A percentile compares a stretch with the other conserved stretches of the same genome.
Conservation (phyloP, 2,113 vertebrate genomes). For the Pao palembangensis region DNA sequence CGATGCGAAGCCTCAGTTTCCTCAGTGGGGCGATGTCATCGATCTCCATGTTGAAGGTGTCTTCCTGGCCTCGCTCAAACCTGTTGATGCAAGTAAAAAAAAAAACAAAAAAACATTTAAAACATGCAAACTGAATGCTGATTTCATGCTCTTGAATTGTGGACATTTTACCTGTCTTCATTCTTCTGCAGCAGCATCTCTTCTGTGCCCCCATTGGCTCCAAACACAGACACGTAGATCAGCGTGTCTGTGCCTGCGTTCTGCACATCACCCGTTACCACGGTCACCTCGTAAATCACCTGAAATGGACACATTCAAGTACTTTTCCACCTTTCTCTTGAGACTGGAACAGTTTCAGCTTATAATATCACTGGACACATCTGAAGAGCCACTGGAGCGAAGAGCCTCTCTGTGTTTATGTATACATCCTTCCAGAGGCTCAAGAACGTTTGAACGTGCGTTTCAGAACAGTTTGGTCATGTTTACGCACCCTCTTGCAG, state of each 20-base stretch:
- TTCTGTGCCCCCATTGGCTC: conserved; percentile 86
- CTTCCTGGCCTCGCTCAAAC: conserved; percentile 93
- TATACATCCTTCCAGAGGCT: neutral
- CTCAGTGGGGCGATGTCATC: conserved; percentile 88
- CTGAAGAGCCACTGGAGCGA: too few relatives aligned
- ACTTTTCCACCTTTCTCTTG: too few relatives aligned
- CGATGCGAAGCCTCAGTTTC: conserved; percentile 89
- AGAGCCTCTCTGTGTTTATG: too few relatives aligned
- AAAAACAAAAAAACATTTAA: neutral
- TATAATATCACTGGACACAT: too few relatives aligned
- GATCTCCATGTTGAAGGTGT: conserved; percentile 91
- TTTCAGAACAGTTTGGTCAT: neutral
- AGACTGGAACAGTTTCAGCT: too few relatives aligned
- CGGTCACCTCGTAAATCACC: conserved; percentile 87
- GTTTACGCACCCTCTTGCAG: conserved; percentile 80
- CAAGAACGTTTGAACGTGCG: neutral
- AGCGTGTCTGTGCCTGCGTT: conserved; percentile 83
- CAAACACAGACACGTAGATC: conserved; percentile 90
- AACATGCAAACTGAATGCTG: neutral
- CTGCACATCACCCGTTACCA: conserved; percentile 88
- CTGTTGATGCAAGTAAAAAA: conserved; percentile 61
- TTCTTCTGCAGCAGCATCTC: conserved; percentile 91
- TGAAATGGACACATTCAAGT: conserved; percentile 35
- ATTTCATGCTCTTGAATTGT: neutral
- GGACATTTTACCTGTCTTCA: conserved; percentile 81